Conservation (phyloP, 2,113 vertebrate species). For the Peromyscus maniculatus region DNA sequence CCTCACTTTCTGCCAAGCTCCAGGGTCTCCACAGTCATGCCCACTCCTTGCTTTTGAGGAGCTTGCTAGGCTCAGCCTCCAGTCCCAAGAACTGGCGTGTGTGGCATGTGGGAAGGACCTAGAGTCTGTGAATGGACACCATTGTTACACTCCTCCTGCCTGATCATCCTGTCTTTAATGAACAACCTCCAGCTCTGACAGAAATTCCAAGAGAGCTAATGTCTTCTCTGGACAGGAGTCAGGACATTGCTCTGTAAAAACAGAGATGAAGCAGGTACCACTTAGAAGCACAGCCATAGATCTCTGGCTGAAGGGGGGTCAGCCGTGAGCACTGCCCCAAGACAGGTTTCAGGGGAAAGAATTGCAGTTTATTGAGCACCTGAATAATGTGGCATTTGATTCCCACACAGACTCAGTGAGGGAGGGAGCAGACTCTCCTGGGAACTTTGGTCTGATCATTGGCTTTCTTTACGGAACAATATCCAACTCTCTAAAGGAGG, state of each 20-base stretch:
- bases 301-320: neutral
- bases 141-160: neutral
- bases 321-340: neutral
- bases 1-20: conserved; percentile 28
- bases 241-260: conserved; percentile 13
- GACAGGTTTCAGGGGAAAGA: neutral
- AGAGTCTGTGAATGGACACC: neutral
- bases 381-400: neutral
- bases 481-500: neutral
- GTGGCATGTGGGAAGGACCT: neutral
- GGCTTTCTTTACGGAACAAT: conserved; percentile 47
- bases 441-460: conserved; percentile 28
- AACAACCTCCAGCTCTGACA: neutral
- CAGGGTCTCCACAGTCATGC: neutral
- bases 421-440: neutral
- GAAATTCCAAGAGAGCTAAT: conserved; percentile 25
- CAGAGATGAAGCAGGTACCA: neutral
- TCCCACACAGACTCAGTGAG: neutral
- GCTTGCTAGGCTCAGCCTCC: neutral
- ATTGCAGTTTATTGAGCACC: neutral
- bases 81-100: neutral
- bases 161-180: neutral
- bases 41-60: neutral
- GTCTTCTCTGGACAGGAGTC: conserved; percentile 51
- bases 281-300: neutral